Evolutionary conservation across 37 sponge, comb jelly and placozoan genomes (phyloP).

Genomic region (Aplysina aerophoba): DNA sequence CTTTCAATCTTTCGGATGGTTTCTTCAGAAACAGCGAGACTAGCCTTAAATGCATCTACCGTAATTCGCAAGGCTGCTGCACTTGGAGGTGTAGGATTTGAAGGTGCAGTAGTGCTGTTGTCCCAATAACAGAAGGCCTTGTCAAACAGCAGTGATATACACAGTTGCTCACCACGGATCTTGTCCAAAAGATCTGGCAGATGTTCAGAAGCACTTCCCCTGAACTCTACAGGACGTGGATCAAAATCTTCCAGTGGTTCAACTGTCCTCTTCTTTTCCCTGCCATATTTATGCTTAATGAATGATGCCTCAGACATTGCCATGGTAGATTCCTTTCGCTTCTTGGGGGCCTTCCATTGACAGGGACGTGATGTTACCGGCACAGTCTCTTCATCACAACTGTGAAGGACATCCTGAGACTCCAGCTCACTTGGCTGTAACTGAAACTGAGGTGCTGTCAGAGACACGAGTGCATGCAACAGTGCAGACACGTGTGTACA

Average conservation of each 20-base stretch:
- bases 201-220: slow-evolving; percentile 15
- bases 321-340: slow-evolving; percentile 45
- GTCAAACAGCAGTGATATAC: slow-evolving; percentile 45
- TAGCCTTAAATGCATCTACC: slow-evolving; percentile 34
- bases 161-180: slow-evolving; percentile 36
- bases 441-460: slow-evolving; percentile 32
- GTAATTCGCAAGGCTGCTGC: background rate
- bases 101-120: background rate
- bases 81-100: background rate
- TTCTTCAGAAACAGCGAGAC: slow-evolving; percentile 2
- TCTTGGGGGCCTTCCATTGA: slow-evolving; percentile 64
- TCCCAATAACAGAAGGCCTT: background rate
- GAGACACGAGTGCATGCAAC: slow-evolving; percentile 51
- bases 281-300: slow-evolving; percentile 51
- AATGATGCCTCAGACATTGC: slow-evolving; percentile 39
- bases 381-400: slow-evolving; percentile 26
- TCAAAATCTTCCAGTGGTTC: slow-evolving; percentile 50
- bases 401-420: background rate
- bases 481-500: slow-evolving; percentile 73
- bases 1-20: slow-evolving; percentile 36
- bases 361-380: slow-evolving; percentile 63
- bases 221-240: slow-evolving; percentile 54
- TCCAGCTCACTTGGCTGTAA: background rate
- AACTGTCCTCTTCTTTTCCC: slow-evolving; percentile 28
- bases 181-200: slow-evolving; percentile 47